Conservation (phyloP, 2,113 vertebrate genomes). For the Anas platyrhynchos region DNA sequence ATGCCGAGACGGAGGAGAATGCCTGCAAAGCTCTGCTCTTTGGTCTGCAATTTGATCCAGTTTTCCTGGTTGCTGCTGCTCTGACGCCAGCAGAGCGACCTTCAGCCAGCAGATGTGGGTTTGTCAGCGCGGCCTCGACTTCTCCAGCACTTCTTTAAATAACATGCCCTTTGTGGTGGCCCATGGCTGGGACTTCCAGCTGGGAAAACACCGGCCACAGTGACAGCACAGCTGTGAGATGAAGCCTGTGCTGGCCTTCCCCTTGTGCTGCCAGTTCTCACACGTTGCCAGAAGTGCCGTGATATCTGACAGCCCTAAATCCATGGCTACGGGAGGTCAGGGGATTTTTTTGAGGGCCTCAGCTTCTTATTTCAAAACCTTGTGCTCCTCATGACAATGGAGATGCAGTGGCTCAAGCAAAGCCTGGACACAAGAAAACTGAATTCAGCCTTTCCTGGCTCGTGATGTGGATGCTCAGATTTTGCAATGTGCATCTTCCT, state of each 20-base stretch:
- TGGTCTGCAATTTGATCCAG: fast-evolving
- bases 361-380: not conserved
- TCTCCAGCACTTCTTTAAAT: not conserved
- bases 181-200: not conserved
- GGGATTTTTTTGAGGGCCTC: not conserved
- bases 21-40: not conserved
- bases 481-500: not conserved
- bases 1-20: not conserved
- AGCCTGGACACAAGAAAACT: not conserved
- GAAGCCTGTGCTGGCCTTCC: not conserved
- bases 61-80: not conserved
- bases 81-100: not conserved
- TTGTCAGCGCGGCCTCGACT: not conserved
- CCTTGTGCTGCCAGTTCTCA: not conserved
- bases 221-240: not conserved
- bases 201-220: not conserved
- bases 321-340: not conserved
- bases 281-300: fast-evolving
- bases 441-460: not conserved
- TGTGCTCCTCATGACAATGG: not conserved
- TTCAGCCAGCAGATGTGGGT: fast-evolving
- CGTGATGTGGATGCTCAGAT: not conserved
- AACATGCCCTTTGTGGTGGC: not conserved
- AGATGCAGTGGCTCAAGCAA: not conserved
- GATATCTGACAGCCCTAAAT: not conserved